Percentiles rank a stretch among this genome's conserved stretches.
Evolutionary conservation across 1,140 invertebrate genomes (phyloP).

Genomic region (Formica exsecta): DNA sequence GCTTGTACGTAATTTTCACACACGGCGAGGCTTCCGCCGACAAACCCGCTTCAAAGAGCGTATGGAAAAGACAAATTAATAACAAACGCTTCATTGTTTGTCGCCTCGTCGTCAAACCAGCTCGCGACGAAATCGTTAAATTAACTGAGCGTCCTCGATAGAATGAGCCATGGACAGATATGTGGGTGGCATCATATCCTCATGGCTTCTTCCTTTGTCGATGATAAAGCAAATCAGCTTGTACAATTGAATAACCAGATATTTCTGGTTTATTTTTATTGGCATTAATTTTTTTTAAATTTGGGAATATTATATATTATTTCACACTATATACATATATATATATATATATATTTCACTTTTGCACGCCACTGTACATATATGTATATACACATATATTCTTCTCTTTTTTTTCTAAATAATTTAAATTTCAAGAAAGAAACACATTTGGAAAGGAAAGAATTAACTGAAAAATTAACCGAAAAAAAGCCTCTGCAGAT

Average conservation of each 20-base stretch:
- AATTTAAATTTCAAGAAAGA: neutral
- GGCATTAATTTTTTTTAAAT: neutral
- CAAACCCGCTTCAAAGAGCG: slow-evolving; percentile 12
- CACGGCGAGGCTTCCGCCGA: neutral
- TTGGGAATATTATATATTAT: neutral
- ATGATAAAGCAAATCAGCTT: slow-evolving; percentile 64
- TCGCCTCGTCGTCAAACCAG: neutral
- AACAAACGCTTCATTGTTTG: slow-evolving; percentile 50
- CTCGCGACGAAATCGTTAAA: slow-evolving; percentile 23
- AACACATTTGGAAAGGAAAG: neutral
- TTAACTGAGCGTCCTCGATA: slow-evolving; percentile 59
- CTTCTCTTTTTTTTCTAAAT: neutral
- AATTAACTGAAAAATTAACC: slow-evolving; percentile 12
- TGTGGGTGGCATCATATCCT: slow-evolving; percentile 59
- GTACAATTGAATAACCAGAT: slow-evolving; percentile 1
- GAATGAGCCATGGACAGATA: slow-evolving; percentile 25
- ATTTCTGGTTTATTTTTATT: slow-evolving; percentile 25
- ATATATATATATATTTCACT: too few species aligned
- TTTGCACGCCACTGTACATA: too few species aligned
- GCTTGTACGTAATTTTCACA: neutral
- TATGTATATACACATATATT: neutral
- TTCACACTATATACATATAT: neutral
- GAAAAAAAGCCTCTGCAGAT: neutral
- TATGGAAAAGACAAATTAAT: slow-evolving; percentile 42
- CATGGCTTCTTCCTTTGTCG: slow-evolving; percentile 62